Percentiles rank a stretch among this genome's conserved stretches.
Conservation (phyloP, 2,113 vertebrate genomes). For the Colistium nudipinnis region DNA sequence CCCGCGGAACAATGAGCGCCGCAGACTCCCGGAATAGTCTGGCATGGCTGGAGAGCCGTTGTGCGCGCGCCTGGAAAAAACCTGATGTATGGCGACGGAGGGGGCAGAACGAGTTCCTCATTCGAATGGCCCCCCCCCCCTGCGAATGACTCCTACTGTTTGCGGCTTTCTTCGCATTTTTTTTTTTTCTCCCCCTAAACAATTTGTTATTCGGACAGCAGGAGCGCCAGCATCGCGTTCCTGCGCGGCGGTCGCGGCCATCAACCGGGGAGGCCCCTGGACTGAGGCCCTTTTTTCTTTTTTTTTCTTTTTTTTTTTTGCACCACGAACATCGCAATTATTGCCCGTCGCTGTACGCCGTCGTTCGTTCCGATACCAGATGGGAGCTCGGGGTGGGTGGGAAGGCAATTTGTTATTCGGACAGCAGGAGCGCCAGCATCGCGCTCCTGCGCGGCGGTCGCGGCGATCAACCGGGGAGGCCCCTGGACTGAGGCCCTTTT, state of each 20-base stretch:
- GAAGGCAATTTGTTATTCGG: too few relatives aligned
- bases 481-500: too few relatives aligned
- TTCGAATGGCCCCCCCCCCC: slow-evolving; percentile 23
- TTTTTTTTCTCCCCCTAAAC: neutral
- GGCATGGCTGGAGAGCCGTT: slow-evolving; percentile 52
- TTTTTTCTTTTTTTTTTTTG: slow-evolving; percentile 39
- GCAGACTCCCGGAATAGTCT: slow-evolving; percentile 65
- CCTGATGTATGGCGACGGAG: slow-evolving; percentile 58
- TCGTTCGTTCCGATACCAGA: slow-evolving; percentile 62
- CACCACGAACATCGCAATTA: slow-evolving; percentile 65
- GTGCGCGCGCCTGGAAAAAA: slow-evolving; percentile 45
- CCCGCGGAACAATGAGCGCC: slow-evolving; percentile 63
- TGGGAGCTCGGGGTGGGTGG: slow-evolving; percentile 66
- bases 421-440: too few relatives aligned
- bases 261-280: too few relatives aligned
- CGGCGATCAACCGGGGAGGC: too few relatives aligned
- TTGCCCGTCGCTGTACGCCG: slow-evolving; percentile 27
- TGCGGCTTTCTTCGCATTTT: slow-evolving; percentile 42
- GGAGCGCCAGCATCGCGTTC: too few relatives aligned
- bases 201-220: slow-evolving; percentile 44
- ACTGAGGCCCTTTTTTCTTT: too few relatives aligned
- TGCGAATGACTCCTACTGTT: slow-evolving; percentile 44
- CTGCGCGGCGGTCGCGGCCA: too few relatives aligned
- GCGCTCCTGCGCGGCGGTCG: too few relatives aligned
- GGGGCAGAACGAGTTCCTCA: slow-evolving; percentile 19